phyloP scores from a whole-genome alignment of 2,888 invertebrate species.

The Dermolepida albohirtum region DNA sequence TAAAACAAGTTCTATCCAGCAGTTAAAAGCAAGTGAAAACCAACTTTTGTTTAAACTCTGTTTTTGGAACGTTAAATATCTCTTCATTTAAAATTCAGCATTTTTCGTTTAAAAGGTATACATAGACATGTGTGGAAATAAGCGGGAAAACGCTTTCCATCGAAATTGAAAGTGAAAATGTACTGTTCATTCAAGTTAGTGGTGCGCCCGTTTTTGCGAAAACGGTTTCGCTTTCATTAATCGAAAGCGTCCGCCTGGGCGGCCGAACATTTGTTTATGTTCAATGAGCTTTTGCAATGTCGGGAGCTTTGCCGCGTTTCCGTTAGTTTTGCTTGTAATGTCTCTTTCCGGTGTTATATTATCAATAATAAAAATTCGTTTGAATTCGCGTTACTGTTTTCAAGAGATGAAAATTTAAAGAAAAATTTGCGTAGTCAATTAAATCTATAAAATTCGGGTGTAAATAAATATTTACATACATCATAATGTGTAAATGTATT shows the following conservation, averaged over 20 bases:
- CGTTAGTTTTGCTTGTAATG: background rate
- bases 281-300: constrained; percentile 9
- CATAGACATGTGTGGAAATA: constrained; percentile 12
- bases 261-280: constrained; percentile 39
- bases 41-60: too few species aligned
- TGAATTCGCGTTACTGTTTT: too few species aligned
- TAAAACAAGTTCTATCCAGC: too few species aligned
- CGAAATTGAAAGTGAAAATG: constrained; percentile 40
- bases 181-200: constrained; percentile 21
- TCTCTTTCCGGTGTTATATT: constrained; percentile 8
- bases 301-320: constrained; percentile 22
- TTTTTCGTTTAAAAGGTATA: background rate
- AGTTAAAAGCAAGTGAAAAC: too few species aligned
- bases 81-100: too few species aligned
- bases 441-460: too few species aligned
- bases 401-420: too few species aligned
- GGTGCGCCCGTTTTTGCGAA: constrained; percentile 33
- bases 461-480: too few species aligned
- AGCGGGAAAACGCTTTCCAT: constrained; percentile 32
- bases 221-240: constrained; percentile 44
- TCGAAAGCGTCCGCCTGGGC: constrained; percentile 30
- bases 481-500: too few species aligned
- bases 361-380: too few species aligned
- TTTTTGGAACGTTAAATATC: too few species aligned
- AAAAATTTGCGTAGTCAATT: too few species aligned